Evolutionary conservation across 1,140 invertebrate species (phyloP).

Genomic region (Cydia pomonella): DNA sequence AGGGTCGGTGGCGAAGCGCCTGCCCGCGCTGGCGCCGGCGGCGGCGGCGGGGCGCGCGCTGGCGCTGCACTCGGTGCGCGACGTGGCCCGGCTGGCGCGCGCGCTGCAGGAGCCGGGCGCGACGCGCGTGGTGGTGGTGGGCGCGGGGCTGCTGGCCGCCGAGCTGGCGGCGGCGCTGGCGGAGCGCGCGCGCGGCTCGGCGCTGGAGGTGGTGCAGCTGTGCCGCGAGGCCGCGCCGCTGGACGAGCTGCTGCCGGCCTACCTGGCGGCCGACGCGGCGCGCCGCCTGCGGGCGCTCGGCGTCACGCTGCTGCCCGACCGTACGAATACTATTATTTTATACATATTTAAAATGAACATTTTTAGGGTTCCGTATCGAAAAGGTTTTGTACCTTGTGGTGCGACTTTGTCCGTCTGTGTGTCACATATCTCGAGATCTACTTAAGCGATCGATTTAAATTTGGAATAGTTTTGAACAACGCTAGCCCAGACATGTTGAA

Average conservation of each 20-base stretch:
- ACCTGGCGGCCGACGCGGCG: constrained; percentile 55
- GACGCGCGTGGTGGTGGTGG: constrained; percentile 32
- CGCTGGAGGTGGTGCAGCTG: constrained; percentile 48
- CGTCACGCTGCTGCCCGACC: constrained; percentile 44
- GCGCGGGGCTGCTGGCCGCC: constrained; percentile 52
- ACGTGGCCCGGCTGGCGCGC: constrained; percentile 4
- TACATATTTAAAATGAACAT: too few relatives aligned
- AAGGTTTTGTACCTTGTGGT: too few relatives aligned
- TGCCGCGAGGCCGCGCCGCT: constrained; percentile 55
- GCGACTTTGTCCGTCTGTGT: too few relatives aligned
- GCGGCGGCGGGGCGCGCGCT: constrained; percentile 35
- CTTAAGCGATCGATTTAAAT: too few relatives aligned
- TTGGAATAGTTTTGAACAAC: too few relatives aligned
- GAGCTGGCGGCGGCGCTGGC: constrained; percentile 62
- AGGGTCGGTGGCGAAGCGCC: neutral
- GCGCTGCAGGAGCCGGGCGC: neutral
- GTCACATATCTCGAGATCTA: too few relatives aligned
- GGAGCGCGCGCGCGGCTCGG: constrained; percentile 39
- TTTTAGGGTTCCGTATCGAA: too few relatives aligned
- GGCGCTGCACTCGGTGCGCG: constrained; percentile 34
- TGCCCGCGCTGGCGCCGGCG: constrained; percentile 30
- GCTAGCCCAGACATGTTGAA: too few relatives aligned
- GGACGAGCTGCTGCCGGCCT: constrained; percentile 50
- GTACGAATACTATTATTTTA: constrained; percentile 25
- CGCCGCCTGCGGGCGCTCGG: constrained; percentile 47